These are phyloP conservation scores for Steromphala cineraria DNA, from an alignment of 2,888 invertebrate species.

Conservation along the genomic window DNA sequence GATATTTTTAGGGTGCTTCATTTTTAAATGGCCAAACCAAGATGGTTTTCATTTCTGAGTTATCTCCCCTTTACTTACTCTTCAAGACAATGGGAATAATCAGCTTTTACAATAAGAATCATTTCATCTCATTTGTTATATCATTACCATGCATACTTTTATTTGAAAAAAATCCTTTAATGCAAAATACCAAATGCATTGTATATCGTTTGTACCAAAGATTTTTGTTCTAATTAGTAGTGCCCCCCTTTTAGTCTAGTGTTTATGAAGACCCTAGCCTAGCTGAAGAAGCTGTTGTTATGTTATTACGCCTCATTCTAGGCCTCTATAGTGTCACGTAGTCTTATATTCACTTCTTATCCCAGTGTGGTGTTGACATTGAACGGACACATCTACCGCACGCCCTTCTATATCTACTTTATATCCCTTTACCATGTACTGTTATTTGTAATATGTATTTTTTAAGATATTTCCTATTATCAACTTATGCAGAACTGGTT, in stretches of 20 bases:
- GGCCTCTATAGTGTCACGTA: too few species aligned
- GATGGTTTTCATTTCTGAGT: too few species aligned
- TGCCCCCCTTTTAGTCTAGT: too few species aligned
- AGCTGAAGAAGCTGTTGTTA: too few species aligned
- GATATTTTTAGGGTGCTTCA: too few species aligned
- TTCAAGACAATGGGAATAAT: too few species aligned
- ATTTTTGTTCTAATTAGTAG: background rate
- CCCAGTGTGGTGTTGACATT: background rate
- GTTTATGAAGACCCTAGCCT: too few species aligned
- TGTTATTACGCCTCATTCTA: too few species aligned
- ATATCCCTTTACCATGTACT: background rate
- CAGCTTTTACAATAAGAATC: too few species aligned
- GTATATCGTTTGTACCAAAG: slow-evolving; percentile 17
- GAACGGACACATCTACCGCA: background rate
- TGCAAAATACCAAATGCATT: slow-evolving; percentile 17
- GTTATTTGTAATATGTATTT: slow-evolving; percentile 15
- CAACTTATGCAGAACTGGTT: slow-evolving; percentile 18
- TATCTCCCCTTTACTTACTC: too few species aligned
- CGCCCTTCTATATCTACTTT: background rate
- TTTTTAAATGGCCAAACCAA: too few species aligned
- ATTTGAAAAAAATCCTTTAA: background rate
- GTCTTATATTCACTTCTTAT: background rate
- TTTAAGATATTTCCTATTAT: slow-evolving; percentile 11
- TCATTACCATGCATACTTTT: background rate
- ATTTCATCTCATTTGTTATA: too few species aligned